Conservation (phyloP, 2,113 vertebrate species). For the Steatornis caripensis region DNA sequence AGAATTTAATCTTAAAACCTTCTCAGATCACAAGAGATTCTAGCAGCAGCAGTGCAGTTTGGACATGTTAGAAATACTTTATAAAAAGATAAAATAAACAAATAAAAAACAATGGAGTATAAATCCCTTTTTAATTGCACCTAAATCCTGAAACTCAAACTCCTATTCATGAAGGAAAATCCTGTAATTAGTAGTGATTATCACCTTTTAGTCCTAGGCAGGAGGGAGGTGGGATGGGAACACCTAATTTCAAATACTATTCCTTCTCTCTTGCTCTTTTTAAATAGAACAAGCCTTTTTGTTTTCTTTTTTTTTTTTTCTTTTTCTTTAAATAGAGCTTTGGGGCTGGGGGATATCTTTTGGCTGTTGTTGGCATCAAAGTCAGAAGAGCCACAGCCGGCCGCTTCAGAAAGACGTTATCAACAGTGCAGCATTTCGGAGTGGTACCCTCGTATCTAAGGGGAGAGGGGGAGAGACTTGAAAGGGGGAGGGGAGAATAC, state of each 20-base stretch:
- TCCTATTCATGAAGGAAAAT: conserved; percentile 56
- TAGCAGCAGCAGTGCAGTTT: conserved; percentile 20
- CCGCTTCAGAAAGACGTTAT: background rate
- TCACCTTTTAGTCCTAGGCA: conserved; percentile 54
- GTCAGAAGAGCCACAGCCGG: conserved; percentile 15
- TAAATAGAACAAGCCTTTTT: background rate
- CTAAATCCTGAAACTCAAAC: conserved; percentile 47
- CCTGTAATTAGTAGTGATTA: conserved; percentile 35
- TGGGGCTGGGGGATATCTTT: background rate
- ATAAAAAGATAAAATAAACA: conserved; percentile 45
- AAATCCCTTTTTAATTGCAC: conserved; percentile 62
- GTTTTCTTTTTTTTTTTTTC: accelerated
- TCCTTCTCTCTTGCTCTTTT: background rate
- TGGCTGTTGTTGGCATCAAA: background rate
- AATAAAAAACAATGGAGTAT: conserved; percentile 27
- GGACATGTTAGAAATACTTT: conserved; percentile 12
- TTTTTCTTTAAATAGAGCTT: background rate
- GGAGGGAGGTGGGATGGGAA: conserved; percentile 49
- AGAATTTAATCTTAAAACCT: conserved; percentile 33
- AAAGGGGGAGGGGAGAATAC: conserved; percentile 2
- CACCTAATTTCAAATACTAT: background rate
- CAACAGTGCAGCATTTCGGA: conserved; percentile 34
- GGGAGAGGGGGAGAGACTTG: background rate
- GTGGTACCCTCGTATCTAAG: background rate
- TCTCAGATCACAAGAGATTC: conserved; percentile 52